A percentile compares a stretch with the other conserved stretches of the same genome.
Conservation (phyloP, 2,113 vertebrate species). For the Haemorhous mexicanus region DNA sequence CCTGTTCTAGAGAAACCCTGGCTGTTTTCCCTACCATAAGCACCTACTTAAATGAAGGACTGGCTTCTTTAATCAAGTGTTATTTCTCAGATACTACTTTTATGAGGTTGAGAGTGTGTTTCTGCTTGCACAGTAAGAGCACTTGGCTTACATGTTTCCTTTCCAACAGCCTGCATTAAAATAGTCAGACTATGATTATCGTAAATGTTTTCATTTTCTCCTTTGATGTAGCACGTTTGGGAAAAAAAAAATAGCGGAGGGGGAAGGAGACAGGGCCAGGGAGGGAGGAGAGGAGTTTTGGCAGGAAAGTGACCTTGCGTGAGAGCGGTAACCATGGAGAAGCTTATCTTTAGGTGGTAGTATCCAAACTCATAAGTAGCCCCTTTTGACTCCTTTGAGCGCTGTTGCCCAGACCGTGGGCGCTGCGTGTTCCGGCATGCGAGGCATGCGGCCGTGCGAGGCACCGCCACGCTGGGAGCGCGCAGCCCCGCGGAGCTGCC, state of each 20-base stretch:
- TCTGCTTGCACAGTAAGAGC: conserved; percentile 40
- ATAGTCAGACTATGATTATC: conserved; percentile 57
- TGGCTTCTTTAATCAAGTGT: conserved; percentile 50
- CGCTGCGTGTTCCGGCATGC: background rate
- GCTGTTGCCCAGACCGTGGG: conserved; percentile 7
- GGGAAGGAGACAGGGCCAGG: background rate
- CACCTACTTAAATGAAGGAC: conserved; percentile 50
- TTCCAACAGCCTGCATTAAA: conserved; percentile 52
- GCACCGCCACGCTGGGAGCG: background rate
- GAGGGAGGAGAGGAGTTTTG: conserved; percentile 10
- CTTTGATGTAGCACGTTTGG: conserved; percentile 57
- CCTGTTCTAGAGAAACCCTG: conserved; percentile 24
- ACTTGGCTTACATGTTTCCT: conserved; percentile 48
- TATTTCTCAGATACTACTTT: conserved; percentile 55
- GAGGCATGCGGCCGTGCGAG: background rate
- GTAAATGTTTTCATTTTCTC: conserved; percentile 54
- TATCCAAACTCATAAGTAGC: conserved; percentile 19
- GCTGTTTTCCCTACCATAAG: conserved; percentile 42
- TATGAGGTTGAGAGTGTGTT: conserved; percentile 33
- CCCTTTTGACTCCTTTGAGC: background rate
- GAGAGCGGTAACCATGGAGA: conserved; percentile 56
- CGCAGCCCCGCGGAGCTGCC: background rate
- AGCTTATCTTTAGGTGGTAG: conserved; percentile 48
- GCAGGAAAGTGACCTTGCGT: conserved; percentile 14
- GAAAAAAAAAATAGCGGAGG: background rate